Evolutionary conservation across 1,140 invertebrate species (phyloP).

Genomic region (Sycobia sp.): DNA sequence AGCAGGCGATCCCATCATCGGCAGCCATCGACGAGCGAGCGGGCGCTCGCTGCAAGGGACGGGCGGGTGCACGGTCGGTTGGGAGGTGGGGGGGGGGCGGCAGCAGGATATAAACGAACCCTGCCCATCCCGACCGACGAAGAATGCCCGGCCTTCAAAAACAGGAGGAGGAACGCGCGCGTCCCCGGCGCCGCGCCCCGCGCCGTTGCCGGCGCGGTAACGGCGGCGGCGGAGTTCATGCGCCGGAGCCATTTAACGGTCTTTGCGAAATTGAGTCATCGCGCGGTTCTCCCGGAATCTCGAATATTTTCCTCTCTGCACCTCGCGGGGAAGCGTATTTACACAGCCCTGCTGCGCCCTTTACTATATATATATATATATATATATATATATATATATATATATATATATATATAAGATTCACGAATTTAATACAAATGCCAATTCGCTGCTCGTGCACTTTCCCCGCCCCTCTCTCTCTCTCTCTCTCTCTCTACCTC

Average conservation of each 20-base stretch:
- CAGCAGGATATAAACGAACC: too few species aligned
- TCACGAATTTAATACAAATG: too few species aligned
- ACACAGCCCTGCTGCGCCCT: too few species aligned
- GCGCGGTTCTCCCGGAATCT: conserved; percentile 62
- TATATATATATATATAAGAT: too few species aligned
- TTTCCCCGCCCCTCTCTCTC: conserved; percentile 36
- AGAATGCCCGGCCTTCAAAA: conserved; percentile 60
- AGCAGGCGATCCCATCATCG: too few species aligned
- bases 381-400: too few species aligned
- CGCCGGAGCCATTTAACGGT: conserved; percentile 58
- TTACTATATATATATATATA: too few species aligned
- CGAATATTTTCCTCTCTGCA: conserved; percentile 58
- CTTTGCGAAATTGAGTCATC: conserved; percentile 63
- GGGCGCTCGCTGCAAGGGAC: too few species aligned
- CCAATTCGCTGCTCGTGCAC: conserved; percentile 36
- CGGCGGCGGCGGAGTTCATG: conserved; percentile 18
- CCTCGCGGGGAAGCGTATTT: too few species aligned
- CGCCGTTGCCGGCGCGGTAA: too few species aligned
- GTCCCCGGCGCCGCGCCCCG: neutral
- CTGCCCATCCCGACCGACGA: conserved; percentile 29
- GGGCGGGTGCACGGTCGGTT: too few species aligned
- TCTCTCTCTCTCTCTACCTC: conserved; percentile 25
- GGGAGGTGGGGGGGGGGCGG: neutral
- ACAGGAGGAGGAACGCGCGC: conserved; percentile 48
- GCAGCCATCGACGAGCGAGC: too few species aligned